Conservation (phyloP, 1,140 invertebrate species). For the Drosophila hydei region DNA sequence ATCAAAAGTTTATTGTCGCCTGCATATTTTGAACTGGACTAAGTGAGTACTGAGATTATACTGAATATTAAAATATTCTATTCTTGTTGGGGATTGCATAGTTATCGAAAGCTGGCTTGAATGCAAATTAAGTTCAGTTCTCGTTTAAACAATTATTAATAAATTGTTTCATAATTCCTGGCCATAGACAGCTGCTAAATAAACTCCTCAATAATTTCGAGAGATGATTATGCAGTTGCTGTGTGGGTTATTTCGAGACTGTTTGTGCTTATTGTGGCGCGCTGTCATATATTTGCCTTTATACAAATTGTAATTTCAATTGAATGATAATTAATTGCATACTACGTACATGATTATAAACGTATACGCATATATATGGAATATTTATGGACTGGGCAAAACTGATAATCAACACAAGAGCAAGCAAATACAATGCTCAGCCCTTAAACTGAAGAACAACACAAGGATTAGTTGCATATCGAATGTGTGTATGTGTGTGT, state of each 20-base stretch:
- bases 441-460: slow-evolving; percentile 43
- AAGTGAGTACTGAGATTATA: slow-evolving; percentile 35
- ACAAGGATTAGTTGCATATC: slow-evolving; percentile 58
- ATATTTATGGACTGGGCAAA: slow-evolving; percentile 40
- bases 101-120: slow-evolving; percentile 19
- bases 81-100: slow-evolving; percentile 46
- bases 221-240: slow-evolving; percentile 26
- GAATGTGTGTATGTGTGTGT: slow-evolving; percentile 22
- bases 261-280: slow-evolving; percentile 15
- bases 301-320: slow-evolving; percentile 69
- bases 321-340: slow-evolving; percentile 81
- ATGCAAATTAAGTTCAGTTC: slow-evolving; percentile 52
- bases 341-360: slow-evolving; percentile 48
- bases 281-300: slow-evolving; percentile 48
- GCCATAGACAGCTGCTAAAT: neutral
- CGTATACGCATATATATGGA: slow-evolving; percentile 5
- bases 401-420: slow-evolving; percentile 74
- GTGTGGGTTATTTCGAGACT: slow-evolving; percentile 19
- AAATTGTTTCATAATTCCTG: slow-evolving; percentile 27
- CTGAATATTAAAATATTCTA: slow-evolving; percentile 39
- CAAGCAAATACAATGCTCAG: slow-evolving; percentile 60
- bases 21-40: slow-evolving; percentile 53
- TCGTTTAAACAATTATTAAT: slow-evolving; percentile 14
- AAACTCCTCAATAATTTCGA: neutral
- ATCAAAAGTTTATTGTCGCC: slow-evolving; percentile 38